These are phyloP conservation scores for Lutraria lutraria DNA, from an alignment of 2,888 invertebrate species.

Conservation along the genomic window DNA sequence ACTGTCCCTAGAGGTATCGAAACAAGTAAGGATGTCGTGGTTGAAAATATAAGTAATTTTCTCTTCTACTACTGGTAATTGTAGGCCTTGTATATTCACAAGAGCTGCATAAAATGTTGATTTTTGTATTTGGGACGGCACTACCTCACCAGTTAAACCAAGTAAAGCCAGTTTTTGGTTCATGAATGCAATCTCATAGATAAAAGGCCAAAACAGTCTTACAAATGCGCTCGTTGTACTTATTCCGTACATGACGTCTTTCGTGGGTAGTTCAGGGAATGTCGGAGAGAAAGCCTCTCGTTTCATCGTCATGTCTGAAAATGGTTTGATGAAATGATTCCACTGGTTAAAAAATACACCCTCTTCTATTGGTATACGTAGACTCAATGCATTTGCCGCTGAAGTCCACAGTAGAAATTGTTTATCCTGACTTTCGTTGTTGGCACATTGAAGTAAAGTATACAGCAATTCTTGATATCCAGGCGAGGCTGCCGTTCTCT, in stretches of 20 bases:
- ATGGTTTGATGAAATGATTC: background rate
- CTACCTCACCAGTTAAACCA: background rate
- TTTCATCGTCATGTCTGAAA: background rate
- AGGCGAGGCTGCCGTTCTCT: background rate
- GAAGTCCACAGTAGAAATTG: background rate
- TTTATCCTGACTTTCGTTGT: background rate
- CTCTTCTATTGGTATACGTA: background rate
- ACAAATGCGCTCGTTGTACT: background rate
- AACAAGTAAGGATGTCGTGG: background rate
- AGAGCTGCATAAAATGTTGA: background rate
- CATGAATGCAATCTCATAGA: background rate
- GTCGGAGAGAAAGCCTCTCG: background rate
- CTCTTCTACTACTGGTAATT: background rate
- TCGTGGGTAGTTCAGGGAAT: background rate
- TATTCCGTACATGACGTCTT: background rate
- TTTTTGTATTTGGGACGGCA: background rate
- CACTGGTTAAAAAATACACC: background rate
- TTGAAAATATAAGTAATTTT: background rate
- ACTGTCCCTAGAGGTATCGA: background rate
- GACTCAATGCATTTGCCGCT: background rate
- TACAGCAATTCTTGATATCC: background rate
- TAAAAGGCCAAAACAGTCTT: conserved; percentile 18
- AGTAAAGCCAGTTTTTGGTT: conserved; percentile 7
- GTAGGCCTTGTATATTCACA: background rate
- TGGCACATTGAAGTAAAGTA: background rate